phyloP scores from a whole-genome alignment of 2,113 vertebrate genomes.

The Protomyctophum bolini region DNA sequence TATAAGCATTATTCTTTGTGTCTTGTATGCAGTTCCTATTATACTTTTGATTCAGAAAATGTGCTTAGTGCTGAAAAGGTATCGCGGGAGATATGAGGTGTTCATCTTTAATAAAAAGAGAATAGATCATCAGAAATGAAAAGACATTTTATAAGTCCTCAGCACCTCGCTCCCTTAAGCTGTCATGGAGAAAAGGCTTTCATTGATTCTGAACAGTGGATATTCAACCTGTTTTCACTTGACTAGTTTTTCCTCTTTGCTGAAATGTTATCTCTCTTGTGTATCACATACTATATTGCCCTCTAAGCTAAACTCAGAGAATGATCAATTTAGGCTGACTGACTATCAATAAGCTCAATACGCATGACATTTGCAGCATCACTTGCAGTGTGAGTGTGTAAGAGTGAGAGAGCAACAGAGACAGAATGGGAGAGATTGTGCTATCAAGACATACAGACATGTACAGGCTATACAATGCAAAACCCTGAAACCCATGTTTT shows the following conservation, averaged over 20 bases:
- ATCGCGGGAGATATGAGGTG: too few species aligned
- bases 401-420: too few species aligned
- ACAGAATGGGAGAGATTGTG: background rate
- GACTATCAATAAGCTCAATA: slow-evolving; percentile 2
- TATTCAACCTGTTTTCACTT: slow-evolving; percentile 36
- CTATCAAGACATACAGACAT: background rate
- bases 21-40: too few species aligned
- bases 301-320: slow-evolving; percentile 43
- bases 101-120: background rate
- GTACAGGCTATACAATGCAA: slow-evolving; percentile 40
- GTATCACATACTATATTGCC: slow-evolving; percentile 41
- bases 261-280: slow-evolving; percentile 21
- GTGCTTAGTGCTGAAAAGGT: too few species aligned
- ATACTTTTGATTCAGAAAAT: too few species aligned
- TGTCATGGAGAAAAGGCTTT: background rate
- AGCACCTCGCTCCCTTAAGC: slow-evolving; percentile 8
- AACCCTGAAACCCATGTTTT: slow-evolving; percentile 46
- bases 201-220: slow-evolving; percentile 15
- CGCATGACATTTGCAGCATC: background rate
- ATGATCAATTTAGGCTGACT: slow-evolving; percentile 35
- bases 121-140: background rate
- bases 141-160: background rate
- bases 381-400: background rate
- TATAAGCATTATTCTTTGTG: too few species aligned
- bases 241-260: slow-evolving; percentile 28